Evolutionary conservation across 2,888 invertebrate species (phyloP).

Genomic region (Rhamnusium bicolor): DNA sequence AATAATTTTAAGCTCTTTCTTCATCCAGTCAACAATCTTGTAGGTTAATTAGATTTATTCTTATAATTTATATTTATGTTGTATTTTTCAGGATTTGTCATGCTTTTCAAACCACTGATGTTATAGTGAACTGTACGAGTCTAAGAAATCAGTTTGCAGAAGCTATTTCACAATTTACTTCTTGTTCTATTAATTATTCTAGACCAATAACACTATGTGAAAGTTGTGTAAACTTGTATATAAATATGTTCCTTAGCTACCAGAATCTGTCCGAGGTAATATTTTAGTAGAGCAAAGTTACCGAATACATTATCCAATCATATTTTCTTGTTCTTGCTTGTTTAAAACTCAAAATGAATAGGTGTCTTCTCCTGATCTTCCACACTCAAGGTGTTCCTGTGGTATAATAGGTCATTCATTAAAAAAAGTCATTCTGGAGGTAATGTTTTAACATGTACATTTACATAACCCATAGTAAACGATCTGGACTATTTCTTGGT

Average conservation of each 20-base stretch:
- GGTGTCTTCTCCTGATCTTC: too few relatives aligned
- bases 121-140: constrained; percentile 52
- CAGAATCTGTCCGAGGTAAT: constrained; percentile 71
- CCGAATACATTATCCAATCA: neutral
- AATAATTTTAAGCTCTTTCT: neutral
- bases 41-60: neutral
- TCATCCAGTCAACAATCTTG: too few relatives aligned
- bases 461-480: too few relatives aligned
- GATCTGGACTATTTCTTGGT: too few relatives aligned
- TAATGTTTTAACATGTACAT: too few relatives aligned
- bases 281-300: neutral
- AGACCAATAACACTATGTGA: constrained; percentile 78
- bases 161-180: constrained; percentile 75
- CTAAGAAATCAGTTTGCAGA: constrained; percentile 71
- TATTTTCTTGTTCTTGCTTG: too few relatives aligned
- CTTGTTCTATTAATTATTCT: constrained; percentile 76
- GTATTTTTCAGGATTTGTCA: neutral
- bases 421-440: too few relatives aligned
- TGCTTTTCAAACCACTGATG: neutral
- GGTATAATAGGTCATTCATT: too few relatives aligned
- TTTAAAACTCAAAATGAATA: too few relatives aligned
- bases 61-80: neutral
- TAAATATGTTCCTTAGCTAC: constrained; percentile 73
- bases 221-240: constrained; percentile 74
- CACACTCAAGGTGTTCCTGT: too few relatives aligned